A percentile compares a stretch with the other conserved stretches of the same genome.
Conservation (phyloP, 1,140 invertebrate genomes). For the Drosophila pseudoananassae region DNA sequence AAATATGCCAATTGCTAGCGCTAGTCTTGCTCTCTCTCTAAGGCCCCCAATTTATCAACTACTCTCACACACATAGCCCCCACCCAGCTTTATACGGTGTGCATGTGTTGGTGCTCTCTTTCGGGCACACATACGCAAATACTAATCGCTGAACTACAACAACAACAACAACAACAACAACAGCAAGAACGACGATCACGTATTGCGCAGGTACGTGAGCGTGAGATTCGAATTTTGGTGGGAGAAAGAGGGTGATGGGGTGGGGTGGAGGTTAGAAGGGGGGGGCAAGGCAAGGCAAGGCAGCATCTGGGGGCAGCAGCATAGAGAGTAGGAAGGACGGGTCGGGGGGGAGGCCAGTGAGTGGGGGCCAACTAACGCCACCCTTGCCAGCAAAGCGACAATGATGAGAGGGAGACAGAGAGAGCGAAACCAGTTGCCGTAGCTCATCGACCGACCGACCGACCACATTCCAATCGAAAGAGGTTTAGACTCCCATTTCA, state of each 20-base stretch:
- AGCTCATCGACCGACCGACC: conserved; percentile 65
- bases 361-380: conserved; percentile 63
- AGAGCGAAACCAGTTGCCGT: conserved; percentile 67
- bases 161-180: conserved; percentile 45
- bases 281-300: conserved; percentile 16
- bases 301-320: conserved; percentile 23
- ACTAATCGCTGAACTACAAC: conserved; percentile 52
- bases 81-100: conserved; percentile 9
- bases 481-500: conserved; percentile 72
- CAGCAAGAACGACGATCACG: conserved; percentile 51
- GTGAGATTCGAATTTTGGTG: conserved; percentile 43
- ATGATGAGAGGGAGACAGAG: conserved; percentile 47
- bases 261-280: neutral
- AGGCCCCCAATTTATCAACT: conserved; percentile 72
- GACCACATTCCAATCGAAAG: conserved; percentile 74
- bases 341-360: conserved; percentile 15
- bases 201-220: conserved; percentile 61
- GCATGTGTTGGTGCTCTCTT: conserved; percentile 44
- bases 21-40: conserved; percentile 41
- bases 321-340: conserved; percentile 1
- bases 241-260: conserved; percentile 11
- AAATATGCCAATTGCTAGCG: conserved; percentile 73
- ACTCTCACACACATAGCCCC: conserved; percentile 51
- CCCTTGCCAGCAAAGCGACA: conserved; percentile 74
- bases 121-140: conserved; percentile 43